These are phyloP conservation scores for Pseudomyrmex concolor DNA, from an alignment of 1,140 invertebrate species.

Conservation along the genomic window DNA sequence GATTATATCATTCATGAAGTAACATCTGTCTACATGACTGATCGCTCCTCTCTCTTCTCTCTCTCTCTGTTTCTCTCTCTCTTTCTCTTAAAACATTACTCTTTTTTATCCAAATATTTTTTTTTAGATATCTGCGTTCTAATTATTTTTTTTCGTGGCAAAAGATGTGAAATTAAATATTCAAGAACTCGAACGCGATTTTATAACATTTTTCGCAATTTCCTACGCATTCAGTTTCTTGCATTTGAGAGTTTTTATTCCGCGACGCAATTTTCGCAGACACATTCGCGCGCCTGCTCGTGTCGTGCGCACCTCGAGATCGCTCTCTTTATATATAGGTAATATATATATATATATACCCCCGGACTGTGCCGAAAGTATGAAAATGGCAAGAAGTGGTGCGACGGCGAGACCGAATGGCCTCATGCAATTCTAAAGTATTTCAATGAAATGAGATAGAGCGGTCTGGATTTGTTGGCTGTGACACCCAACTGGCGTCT, in stretches of 20 bases:
- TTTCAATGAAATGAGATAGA: constrained; percentile 80
- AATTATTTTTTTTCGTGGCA: neutral
- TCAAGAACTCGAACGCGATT: neutral
- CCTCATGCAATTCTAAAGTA: constrained; percentile 81
- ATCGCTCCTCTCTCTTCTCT: constrained; percentile 25
- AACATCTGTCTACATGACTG: constrained; percentile 38
- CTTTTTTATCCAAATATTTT: constrained; percentile 27
- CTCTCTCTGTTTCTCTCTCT: too few species aligned
- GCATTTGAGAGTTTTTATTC: neutral
- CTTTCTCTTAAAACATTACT: neutral
- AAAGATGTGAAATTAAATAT: too few species aligned
- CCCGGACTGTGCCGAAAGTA: neutral
- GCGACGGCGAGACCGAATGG: constrained; percentile 50
- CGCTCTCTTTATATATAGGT: too few species aligned
- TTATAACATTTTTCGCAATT: constrained; percentile 28
- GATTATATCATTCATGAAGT: constrained; percentile 36
- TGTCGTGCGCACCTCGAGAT: constrained; percentile 40
- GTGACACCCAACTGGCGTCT: constrained; percentile 43
- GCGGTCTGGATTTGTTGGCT: constrained; percentile 70
- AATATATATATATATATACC: constrained; percentile 17
- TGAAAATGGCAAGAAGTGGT: constrained; percentile 44
- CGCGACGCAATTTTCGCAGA: constrained; percentile 15
- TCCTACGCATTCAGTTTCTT: constrained; percentile 3
- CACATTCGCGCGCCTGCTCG: constrained; percentile 4
- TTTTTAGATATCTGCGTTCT: neutral